phyloP scores from a whole-genome alignment of 2,113 vertebrate genomes.

The Percopsis transmontana region DNA sequence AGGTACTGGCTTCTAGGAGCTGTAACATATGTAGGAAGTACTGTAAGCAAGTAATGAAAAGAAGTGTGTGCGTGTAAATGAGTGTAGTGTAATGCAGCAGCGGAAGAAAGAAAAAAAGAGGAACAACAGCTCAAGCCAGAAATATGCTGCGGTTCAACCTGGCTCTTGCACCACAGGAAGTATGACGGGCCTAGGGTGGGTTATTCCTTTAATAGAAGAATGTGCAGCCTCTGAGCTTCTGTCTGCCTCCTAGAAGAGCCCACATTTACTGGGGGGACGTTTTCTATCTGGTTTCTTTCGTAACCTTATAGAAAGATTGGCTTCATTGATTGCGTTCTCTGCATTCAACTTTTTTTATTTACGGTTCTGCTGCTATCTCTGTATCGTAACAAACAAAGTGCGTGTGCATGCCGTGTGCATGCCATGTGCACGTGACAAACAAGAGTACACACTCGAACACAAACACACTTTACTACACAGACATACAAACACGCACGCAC shows the following conservation, averaged over 20 bases:
- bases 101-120: constrained; percentile 50
- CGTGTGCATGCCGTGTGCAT: background rate
- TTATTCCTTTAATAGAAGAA: constrained; percentile 75
- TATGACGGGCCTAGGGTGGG: constrained; percentile 70
- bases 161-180: constrained; percentile 77
- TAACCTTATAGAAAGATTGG: background rate
- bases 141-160: constrained; percentile 78
- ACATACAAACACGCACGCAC: background rate
- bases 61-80: constrained; percentile 54
- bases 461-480: background rate
- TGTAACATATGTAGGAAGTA: constrained; percentile 50
- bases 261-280: constrained; percentile 57
- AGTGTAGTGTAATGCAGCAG: constrained; percentile 60
- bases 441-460: background rate
- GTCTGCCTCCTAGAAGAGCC: constrained; percentile 77
- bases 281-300: constrained; percentile 2
- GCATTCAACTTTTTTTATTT: background rate
- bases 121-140: constrained; percentile 78
- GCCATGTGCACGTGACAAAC: background rate
- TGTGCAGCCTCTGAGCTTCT: constrained; percentile 67
- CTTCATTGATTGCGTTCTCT: background rate
- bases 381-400: background rate
- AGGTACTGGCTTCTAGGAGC: constrained; percentile 38
- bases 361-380: too few relatives aligned
- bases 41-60: constrained; percentile 50